These are phyloP conservation scores for Rotaria magnacalcarata DNA, from an alignment of 2,888 invertebrate species.

Conservation along the genomic window DNA sequence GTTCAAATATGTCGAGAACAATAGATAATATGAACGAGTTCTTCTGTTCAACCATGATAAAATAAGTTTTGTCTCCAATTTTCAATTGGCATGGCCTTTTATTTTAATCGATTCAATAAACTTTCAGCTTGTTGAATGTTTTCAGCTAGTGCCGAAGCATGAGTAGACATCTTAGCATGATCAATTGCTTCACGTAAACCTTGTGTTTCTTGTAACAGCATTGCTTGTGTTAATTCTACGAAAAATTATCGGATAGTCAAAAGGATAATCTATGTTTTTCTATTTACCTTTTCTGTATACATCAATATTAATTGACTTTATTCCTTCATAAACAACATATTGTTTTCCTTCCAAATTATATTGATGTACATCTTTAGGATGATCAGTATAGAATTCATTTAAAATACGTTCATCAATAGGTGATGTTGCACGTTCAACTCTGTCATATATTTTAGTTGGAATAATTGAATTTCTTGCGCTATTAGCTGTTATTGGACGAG, in stretches of 20 bases:
- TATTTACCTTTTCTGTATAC: background rate
- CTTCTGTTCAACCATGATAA: too few species aligned
- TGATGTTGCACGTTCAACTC: background rate
- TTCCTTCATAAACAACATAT: slow-evolving; percentile 27
- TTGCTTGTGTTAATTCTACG: slow-evolving; percentile 14
- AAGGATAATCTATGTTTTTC: too few species aligned
- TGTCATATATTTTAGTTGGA: background rate
- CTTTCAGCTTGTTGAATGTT: background rate
- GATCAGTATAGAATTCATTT: background rate
- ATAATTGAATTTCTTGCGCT: background rate
- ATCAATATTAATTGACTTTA: background rate
- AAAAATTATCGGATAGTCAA: too few species aligned
- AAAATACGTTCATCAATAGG: slow-evolving; percentile 15
- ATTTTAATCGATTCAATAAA: background rate
- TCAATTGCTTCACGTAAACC: background rate
- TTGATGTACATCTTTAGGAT: slow-evolving; percentile 11
- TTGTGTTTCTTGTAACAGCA: background rate
- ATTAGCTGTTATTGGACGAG: background rate
- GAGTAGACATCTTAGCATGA: background rate
- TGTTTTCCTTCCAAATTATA: slow-evolving; percentile 6
- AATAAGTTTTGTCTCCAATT: too few species aligned
- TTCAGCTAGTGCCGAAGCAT: background rate
- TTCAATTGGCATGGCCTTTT: too few species aligned
- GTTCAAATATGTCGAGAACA: too few species aligned
- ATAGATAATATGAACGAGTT: too few species aligned